Evolutionary conservation across 2,113 vertebrate genomes (phyloP).

Genomic region (Eulacestoma nigropectus): DNA sequence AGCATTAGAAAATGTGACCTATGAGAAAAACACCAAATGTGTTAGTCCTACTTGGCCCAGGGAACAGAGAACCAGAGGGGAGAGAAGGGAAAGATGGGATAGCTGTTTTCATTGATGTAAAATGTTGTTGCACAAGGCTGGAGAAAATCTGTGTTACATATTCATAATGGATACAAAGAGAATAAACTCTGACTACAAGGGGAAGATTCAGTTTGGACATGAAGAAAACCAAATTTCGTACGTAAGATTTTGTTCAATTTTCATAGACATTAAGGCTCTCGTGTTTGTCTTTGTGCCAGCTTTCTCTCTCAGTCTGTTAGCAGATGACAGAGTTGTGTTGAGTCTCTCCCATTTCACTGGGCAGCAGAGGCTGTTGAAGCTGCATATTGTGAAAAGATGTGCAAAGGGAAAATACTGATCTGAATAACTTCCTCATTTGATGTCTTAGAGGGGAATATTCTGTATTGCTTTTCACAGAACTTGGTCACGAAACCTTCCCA

Average conservation of each 20-base stretch:
- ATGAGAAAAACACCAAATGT: not conserved
- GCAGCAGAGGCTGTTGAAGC: not conserved
- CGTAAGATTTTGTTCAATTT: not conserved
- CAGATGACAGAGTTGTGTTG: not conserved
- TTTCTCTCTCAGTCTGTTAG: not conserved
- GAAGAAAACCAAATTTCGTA: not conserved
- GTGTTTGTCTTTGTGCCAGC: not conserved
- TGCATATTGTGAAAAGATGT: not conserved
- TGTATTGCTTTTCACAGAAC: not conserved
- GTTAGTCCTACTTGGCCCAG: not conserved
- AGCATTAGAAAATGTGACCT: not conserved
- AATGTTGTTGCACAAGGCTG: not conserved
- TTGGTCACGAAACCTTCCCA: not conserved
- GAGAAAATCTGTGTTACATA: not conserved
- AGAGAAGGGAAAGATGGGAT: not conserved
- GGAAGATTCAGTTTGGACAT: not conserved
- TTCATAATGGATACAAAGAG: not conserved
- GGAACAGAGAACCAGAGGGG: not conserved
- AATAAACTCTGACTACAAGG: not conserved
- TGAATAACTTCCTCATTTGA: not conserved
- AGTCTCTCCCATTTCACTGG: not conserved
- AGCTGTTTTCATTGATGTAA: not conserved
- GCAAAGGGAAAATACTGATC: not conserved
- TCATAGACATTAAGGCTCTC: not conserved
- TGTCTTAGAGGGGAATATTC: not conserved